Conservation (phyloP, 2,888 invertebrate genomes). For the Lepidochitona cinerea region DNA sequence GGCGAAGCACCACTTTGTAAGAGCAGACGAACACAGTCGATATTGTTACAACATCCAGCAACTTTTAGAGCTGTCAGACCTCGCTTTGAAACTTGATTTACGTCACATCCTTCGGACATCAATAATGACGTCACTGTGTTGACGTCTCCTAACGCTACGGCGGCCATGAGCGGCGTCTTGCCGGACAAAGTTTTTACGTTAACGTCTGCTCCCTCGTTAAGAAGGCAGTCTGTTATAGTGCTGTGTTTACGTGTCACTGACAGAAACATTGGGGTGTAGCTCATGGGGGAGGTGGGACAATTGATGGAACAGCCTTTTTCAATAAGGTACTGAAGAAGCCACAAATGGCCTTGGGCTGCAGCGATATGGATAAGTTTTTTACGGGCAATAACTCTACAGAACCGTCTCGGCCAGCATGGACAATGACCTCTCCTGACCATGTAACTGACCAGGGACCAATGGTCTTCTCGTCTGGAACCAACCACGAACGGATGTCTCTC, state of each 20-base stretch:
- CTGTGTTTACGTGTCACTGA: not conserved
- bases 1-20: not conserved
- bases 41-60: not conserved
- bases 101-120: not conserved
- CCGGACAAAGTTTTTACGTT: not conserved
- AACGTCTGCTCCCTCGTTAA: not conserved
- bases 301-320: not conserved
- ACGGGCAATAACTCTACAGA: not conserved
- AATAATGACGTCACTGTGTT: not conserved
- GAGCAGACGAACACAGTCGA: not conserved
- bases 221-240: not conserved
- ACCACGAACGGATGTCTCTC: not conserved
- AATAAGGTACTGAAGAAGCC: not conserved
- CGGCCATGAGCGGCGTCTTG: not conserved
- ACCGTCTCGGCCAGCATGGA: not conserved
- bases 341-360: not conserved
- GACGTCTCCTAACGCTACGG: not conserved
- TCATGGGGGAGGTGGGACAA: not conserved
- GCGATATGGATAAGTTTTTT: not conserved
- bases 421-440: not conserved
- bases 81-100: not conserved
- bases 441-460: conserved; percentile 6
- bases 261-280: not conserved
- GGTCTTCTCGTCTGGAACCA: not conserved
- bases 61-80: not conserved